Evolutionary conservation across 2,113 vertebrate genomes (phyloP).

Genomic region (Erinaceus europaeus): DNA sequence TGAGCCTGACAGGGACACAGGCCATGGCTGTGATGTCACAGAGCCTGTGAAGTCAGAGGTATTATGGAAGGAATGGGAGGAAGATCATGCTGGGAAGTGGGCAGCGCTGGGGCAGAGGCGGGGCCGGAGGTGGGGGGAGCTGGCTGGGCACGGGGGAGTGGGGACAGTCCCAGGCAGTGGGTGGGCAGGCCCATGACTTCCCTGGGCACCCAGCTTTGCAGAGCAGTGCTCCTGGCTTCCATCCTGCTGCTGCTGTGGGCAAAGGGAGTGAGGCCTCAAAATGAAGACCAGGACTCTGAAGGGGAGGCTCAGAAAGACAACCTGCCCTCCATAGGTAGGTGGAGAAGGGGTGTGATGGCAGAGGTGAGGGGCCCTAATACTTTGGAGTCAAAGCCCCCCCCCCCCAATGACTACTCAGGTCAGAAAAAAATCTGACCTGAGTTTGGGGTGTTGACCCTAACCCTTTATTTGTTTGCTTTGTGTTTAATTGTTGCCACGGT

Average conservation of each 20-base stretch:
- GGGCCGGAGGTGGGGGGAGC: neutral
- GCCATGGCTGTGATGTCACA: conserved; percentile 60
- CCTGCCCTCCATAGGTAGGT: neutral
- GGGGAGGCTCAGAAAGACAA: neutral
- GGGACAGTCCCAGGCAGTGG: neutral
- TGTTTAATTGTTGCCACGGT: too few relatives aligned
- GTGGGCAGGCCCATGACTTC: conserved; percentile 24
- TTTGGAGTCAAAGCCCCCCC: neutral
- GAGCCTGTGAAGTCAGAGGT: conserved; percentile 34
- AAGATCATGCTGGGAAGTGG: neutral
- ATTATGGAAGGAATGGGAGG: conserved; percentile 8
- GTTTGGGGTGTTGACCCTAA: too few relatives aligned
- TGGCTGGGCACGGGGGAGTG: neutral
- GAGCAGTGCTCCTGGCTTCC: neutral
- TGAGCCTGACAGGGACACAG: neutral
- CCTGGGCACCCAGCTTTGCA: conserved; percentile 31
- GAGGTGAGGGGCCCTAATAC: neutral
- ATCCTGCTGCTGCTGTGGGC: conserved; percentile 47
- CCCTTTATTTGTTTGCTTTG: too few relatives aligned
- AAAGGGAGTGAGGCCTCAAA: conserved; percentile 5
- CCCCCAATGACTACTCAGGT: too few relatives aligned
- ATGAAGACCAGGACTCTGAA: neutral
- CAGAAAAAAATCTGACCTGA: too few relatives aligned
- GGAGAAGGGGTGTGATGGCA: too few relatives aligned
- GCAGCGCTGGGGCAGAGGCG: neutral